These are phyloP conservation scores for Trichonephila clavipes DNA, from an alignment of 1,140 invertebrate genomes.

Conservation along the genomic window DNA sequence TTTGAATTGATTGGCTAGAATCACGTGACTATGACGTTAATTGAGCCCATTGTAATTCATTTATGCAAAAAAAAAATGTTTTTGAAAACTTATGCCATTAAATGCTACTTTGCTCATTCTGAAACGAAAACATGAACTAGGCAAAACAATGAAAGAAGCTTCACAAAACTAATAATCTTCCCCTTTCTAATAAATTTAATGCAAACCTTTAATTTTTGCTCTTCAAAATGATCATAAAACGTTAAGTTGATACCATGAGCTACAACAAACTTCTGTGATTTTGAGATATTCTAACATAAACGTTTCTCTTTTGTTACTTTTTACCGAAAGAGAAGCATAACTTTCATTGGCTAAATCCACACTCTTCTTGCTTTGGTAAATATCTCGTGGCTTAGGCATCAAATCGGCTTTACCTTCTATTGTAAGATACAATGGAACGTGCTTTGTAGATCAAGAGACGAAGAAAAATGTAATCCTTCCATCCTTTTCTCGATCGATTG, in stretches of 20 bases:
- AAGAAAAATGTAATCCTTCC: conserved; percentile 45
- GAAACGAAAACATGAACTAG: no score
- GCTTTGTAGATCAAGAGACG: conserved; percentile 60
- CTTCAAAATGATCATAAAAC: no score
- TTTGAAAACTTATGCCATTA: no score
- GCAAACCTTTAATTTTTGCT: no score
- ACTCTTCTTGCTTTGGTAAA: conserved; percentile 63
- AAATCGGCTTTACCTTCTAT: conserved; percentile 62
- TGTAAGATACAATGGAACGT: conserved; percentile 51
- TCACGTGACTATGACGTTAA: no score
- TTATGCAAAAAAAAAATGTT: no score
- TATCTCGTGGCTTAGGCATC: conserved; percentile 57
- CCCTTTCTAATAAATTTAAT: no score
- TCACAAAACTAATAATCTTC: no score
- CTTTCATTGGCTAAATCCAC: conserved; percentile 55
- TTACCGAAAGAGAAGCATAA: conserved; percentile 45
- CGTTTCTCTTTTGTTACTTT: conserved; percentile 32
- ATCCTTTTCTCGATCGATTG: conserved; percentile 38
- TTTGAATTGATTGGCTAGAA: no score
- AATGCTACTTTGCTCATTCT: no score
- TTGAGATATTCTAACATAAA: conserved; percentile 22
- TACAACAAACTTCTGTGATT: neutral
- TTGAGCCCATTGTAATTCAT: no score
- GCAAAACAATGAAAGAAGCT: no score
- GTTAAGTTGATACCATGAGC: neutral